Percentiles rank a stretch among this genome's conserved stretches.
Evolutionary conservation across 92 coral and sea anemone genomes (phyloP).

Genomic region (Umimayanthus chanpuru): DNA sequence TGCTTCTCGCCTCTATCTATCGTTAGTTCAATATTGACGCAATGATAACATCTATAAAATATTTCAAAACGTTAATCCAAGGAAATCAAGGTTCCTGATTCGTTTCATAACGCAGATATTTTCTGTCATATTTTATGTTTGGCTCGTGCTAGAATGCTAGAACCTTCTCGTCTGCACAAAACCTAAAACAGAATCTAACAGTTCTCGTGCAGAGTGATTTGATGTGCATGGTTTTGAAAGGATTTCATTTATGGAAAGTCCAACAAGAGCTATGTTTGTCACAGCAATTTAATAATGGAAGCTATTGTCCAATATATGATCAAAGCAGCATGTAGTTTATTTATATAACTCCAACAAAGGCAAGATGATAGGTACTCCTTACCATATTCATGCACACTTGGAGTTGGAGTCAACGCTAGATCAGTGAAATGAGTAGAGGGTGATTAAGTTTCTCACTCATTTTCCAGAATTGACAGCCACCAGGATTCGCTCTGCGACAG

Average conservation of each 20-base stretch:
- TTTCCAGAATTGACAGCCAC: neutral
- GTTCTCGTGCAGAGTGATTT: neutral
- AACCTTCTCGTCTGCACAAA: neutral
- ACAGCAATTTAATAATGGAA: neutral
- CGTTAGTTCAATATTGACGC: neutral
- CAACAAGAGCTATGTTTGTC: neutral
- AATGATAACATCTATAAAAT: neutral
- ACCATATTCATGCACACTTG: neutral
- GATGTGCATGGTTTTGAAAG: neutral
- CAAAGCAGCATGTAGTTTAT: neutral
- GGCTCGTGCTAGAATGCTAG: neutral
- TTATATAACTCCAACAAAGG: neutral
- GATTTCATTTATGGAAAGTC: too few relatives aligned
- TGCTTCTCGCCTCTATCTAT: neutral
- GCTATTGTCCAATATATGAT: neutral
- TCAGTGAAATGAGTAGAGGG: neutral
- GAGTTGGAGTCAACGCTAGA: neutral
- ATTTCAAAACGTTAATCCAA: neutral
- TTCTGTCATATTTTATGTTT: neutral
- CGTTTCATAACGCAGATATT: neutral
- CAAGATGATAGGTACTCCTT: neutral
- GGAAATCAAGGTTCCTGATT: too few relatives aligned
- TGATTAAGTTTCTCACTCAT: neutral
- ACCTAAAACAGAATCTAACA: neutral
- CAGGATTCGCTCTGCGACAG: neutral